Percentiles rank a stretch among this genome's conserved stretches.
Evolutionary conservation across 2,888 invertebrate genomes (phyloP).

Genomic region (Drosophila niveifrons): DNA sequence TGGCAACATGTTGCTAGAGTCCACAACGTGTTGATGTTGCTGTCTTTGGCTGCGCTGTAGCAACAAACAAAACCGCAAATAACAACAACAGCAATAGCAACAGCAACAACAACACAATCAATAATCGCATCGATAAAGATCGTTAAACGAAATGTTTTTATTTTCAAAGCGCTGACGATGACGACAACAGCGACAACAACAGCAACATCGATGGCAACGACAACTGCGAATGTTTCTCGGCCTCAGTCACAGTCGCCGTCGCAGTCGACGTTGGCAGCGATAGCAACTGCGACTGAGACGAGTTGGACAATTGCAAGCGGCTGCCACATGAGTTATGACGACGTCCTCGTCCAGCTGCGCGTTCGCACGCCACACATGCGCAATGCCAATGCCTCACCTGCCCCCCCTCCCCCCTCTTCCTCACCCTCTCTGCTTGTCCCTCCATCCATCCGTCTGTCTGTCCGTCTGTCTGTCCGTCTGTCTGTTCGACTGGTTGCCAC

Average conservation of each 20-base stretch:
- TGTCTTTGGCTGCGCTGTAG: conserved; percentile 21
- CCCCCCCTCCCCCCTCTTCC: conserved; percentile 26
- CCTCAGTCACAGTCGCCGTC: conserved; percentile 4
- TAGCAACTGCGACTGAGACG: conserved; percentile 10
- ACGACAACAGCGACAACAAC: conserved; percentile 29
- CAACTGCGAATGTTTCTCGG: conserved; percentile 46
- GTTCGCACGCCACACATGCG: conserved; percentile 74
- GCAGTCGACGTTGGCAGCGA: conserved; percentile 25
- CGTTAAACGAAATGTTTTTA: conserved; percentile 83
- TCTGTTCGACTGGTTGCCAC: conserved; percentile 20
- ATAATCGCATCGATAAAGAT: conserved; percentile 85
- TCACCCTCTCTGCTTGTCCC: conserved; percentile 44
- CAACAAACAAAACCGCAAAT: conserved; percentile 33
- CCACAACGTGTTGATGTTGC: conserved; percentile 17
- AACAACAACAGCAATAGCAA: not conserved
- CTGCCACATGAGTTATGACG: conserved; percentile 53
- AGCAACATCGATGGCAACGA: conserved; percentile 11
- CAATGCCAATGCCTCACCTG: conserved; percentile 74
- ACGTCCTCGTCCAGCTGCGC: conserved; percentile 58
- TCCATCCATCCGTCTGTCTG: conserved; percentile 43
- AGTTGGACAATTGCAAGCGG: conserved; percentile 64
- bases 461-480: conserved; percentile 1
- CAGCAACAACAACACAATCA: conserved; percentile 73
- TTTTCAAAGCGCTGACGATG: conserved; percentile 68
- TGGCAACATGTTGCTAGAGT: conserved; percentile 65